Base-by-base conservation (phyloP, 2,888 invertebrate genomes). In the Autographa pulchrina region DNA sequence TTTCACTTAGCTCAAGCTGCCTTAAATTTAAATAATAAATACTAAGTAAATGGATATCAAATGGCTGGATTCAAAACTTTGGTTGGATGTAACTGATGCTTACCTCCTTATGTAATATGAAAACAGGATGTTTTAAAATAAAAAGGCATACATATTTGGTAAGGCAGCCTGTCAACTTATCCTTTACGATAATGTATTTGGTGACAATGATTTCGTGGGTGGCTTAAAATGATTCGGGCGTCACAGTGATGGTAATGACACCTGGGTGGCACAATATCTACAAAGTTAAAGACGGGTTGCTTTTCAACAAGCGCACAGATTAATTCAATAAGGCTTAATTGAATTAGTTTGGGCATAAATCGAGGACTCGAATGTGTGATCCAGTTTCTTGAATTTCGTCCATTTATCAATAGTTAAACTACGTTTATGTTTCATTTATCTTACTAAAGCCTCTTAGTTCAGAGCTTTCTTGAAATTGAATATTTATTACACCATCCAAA, bases 211-310 rank as follows among this genome's bases (percentile, higher is more conserved):
- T 66, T 0, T 16, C 41, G 78, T 78, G 65, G 81, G 81, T 76
- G 81, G 76, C 68, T 68, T 65, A 14, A 66, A 81, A 68, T 72
- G 68, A 64, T 72, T 69, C 70, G 75, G 81, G 84, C 77, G 82
- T 70, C 31, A 62, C 59, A 9, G 38, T 58, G 20, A 62, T 56
- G 58, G 68, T 60, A 68, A 75, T 74, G 65, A 58, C 41, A 25
- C 70, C 59, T 83, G 78, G 81, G 70, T 80, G 78, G 81, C 48
- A 56, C 70, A 61, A 62, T 43, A 43, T 69, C 31, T 65, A 56
- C 13, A 56, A 5, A 54, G 20, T 11, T 20, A 9, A 56, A 20
- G 25, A 25, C 54, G 54, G 54, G 54, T 25, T 20, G 54, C 58
- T 67, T 64, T 65, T 58, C 65, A 61, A 69, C 54, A 62, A 64